A percentile compares a stretch with the other conserved stretches of the same genome.
Evolutionary conservation across 1,140 invertebrate species (phyloP).

Genomic region (Magallana gigas): DNA sequence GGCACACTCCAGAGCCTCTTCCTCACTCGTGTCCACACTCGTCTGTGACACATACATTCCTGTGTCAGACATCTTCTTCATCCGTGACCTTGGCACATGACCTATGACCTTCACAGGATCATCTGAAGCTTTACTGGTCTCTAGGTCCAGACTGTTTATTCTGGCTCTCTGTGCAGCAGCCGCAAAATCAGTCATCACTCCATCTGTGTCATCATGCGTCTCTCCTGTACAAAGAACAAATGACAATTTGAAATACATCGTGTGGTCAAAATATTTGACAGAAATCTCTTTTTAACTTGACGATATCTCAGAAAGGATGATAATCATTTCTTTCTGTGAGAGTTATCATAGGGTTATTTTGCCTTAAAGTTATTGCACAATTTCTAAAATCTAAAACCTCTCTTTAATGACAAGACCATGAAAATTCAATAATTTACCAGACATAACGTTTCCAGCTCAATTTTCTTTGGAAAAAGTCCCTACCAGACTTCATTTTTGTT

Average conservation of each 20-base stretch:
- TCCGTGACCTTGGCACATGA: background rate
- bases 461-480: too few relatives aligned
- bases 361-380: too few relatives aligned
- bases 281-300: too few relatives aligned
- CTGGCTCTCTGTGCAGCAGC: slow-evolving; percentile 72
- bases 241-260: background rate
- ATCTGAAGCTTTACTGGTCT: slow-evolving; percentile 39
- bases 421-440: too few relatives aligned
- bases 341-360: too few relatives aligned
- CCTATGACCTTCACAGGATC: background rate
- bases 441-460: too few relatives aligned
- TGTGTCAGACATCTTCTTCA: slow-evolving; percentile 40
- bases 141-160: slow-evolving; percentile 54
- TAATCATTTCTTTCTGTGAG: too few relatives aligned
- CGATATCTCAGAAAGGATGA: too few relatives aligned
- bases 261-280: too few relatives aligned
- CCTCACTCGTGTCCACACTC: slow-evolving; percentile 59
- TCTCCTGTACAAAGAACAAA: background rate
- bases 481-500: too few relatives aligned
- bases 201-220: background rate
- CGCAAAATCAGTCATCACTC: slow-evolving; percentile 70
- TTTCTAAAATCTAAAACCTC: too few relatives aligned
- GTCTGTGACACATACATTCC: slow-evolving; percentile 25
- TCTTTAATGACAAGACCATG: too few relatives aligned
- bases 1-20: slow-evolving; percentile 69